Base-by-base conservation (phyloP, 2,888 invertebrate species). In the Nebria salina region DNA sequence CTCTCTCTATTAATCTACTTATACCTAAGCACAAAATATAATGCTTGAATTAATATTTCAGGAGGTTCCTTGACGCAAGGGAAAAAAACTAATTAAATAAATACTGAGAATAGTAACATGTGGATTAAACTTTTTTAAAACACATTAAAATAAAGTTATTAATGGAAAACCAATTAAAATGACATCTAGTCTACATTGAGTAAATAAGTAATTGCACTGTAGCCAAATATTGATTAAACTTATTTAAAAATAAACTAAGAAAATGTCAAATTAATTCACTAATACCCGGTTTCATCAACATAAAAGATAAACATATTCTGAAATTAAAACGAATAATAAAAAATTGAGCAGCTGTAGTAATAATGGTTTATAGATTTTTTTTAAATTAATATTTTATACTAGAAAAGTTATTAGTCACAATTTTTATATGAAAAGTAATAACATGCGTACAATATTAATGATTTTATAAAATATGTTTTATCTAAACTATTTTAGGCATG, bases 101-200 rank as follows among this genome's bases (percentile, higher is more conserved):
- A 54, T 54, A 54, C 54, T 54, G 54, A 54, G 54, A 54, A 54
- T 11, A 54, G 54, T 54, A 54, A 54, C 54, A 54, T 54, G 54
- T 54, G 54, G 54, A 13, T 54, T 8, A 13, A 54, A 54, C 54
- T 54, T 54, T 54, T 54, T 54, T 54, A 54, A 54, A 54, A 54
- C 54, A 54, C 54, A 54, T 54, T 54, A 54, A 54, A 54, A 54
- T 54, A 54, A 54, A 54, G 54, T 54, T 54, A 54, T 54, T 54
- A 54, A 54, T 54, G 54, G 54, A 54, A 54, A 54, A 54, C 54
- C 54, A 54, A 54, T 54, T 5, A 54, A 11, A 54, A 11, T 54
- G 54, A 54, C 54, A 54, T 54, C 54, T 54, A 54, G 54, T 54
- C 54, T 13, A 13, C 8, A 54, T 54, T 54, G 7, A 54, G 54